A percentile compares a stretch with the other conserved stretches of the same genome.
phyloP scores from a whole-genome alignment of 2,888 invertebrate species.

The Acanthosepion esculentum region DNA sequence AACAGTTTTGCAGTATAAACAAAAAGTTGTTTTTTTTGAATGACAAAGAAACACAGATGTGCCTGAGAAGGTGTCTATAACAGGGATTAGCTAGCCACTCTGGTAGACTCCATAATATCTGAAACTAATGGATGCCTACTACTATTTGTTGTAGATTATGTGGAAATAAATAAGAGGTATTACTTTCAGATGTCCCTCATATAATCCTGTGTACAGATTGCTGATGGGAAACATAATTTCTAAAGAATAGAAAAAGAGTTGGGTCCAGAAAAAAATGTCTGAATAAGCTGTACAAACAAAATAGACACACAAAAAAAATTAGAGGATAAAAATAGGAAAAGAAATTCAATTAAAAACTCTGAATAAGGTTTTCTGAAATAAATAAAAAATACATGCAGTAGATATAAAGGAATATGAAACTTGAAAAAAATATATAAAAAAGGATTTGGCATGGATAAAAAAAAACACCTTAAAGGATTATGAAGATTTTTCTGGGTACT shows the following conservation, averaged over 20 bases:
- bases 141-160: too few species aligned
- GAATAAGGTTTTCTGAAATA: neutral
- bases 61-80: too few species aligned
- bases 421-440: neutral
- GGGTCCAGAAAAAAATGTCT: neutral
- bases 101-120: too few species aligned
- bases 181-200: too few species aligned
- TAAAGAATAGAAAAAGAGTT: neutral
- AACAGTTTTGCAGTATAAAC: too few species aligned
- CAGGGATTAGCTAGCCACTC: too few species aligned
- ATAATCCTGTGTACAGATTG: neutral
- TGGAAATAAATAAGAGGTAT: too few species aligned
- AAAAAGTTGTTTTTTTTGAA: too few species aligned
- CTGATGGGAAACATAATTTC: neutral
- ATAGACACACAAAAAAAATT: neutral
- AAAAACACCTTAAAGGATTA: neutral
- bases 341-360: neutral
- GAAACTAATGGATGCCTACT: too few species aligned
- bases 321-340: neutral
- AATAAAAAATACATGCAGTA: neutral
- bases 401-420: neutral
- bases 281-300: neutral
- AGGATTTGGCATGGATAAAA: neutral
- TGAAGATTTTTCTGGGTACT: constrained; percentile 21
- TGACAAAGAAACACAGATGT: too few species aligned